Evolutionary conservation across 2,113 vertebrate species (phyloP).

Genomic region (Melozone crissalis): DNA sequence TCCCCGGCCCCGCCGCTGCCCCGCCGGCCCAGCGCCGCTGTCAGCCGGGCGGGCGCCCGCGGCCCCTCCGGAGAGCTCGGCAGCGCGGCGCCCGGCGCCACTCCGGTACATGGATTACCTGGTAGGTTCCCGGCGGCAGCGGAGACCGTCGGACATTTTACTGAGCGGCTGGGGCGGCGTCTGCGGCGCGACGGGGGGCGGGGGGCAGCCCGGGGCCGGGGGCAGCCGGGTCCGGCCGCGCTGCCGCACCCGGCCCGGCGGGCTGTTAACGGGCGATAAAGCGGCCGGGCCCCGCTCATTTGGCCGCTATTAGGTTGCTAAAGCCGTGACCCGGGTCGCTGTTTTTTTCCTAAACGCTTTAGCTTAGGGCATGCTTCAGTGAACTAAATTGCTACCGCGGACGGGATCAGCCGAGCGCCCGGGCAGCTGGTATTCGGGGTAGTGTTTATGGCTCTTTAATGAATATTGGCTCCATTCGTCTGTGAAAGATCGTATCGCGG

Average conservation of each 20-base stretch:
- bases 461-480: background rate
- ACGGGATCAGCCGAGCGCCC: background rate
- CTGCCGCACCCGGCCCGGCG: background rate
- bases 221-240: background rate
- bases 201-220: background rate
- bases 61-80: background rate
- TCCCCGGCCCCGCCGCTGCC: too few species aligned
- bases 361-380: constrained; percentile 57
- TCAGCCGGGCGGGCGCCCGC: too few species aligned
- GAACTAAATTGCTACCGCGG: constrained; percentile 48
- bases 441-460: constrained; percentile 74
- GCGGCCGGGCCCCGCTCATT: constrained; percentile 66
- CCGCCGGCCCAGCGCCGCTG: too few species aligned
- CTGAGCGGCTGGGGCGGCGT: background rate
- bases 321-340: constrained; percentile 67
- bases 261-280: constrained; percentile 55
- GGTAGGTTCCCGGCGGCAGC: background rate
- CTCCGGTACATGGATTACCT: constrained; percentile 33
- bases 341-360: constrained; percentile 67
- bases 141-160: background rate
- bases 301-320: constrained; percentile 73
- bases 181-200: background rate
- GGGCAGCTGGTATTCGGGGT: constrained; percentile 9
- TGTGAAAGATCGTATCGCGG: constrained; percentile 28
- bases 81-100: background rate